A percentile compares a stretch with the other conserved stretches of the same genome.
Evolutionary conservation across 2,888 invertebrate species (phyloP).

Genomic region (Neoascia interrupta): DNA sequence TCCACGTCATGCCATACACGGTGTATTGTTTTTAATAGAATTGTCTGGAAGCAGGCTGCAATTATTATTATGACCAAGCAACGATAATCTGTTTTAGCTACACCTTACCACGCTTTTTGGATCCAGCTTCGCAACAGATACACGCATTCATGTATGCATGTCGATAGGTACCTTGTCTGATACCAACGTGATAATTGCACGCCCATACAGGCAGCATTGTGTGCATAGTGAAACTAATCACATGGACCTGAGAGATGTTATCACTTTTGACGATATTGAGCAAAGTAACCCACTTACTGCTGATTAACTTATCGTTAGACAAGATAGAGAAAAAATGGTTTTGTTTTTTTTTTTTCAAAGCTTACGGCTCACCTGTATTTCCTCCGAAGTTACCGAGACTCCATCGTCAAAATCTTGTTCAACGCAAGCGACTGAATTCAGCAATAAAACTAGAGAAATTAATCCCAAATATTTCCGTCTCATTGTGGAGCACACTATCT

Average conservation of each 20-base stretch:
- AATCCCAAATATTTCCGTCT: slow-evolving; percentile 56
- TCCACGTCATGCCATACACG: no score
- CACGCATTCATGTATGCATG: background rate
- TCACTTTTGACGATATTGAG: slow-evolving; percentile 16
- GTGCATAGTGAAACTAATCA: background rate
- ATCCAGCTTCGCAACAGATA: background rate
- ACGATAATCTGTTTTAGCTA: background rate
- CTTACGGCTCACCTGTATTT: slow-evolving; percentile 56
- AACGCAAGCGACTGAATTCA: slow-evolving; percentile 42
- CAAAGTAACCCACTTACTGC: slow-evolving; percentile 20
- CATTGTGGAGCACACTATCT: slow-evolving; percentile 44
- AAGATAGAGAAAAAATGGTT: no score
- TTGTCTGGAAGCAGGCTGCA: slow-evolving; percentile 20
- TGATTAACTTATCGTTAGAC: no score
- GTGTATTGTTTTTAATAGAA: no score
- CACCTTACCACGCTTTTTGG: background rate
- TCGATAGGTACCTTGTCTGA: background rate
- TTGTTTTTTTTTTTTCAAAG: no score
- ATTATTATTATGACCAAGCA: slow-evolving; percentile 8
- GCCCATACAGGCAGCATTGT: background rate
- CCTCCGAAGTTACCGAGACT: slow-evolving; percentile 51
- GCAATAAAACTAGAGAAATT: slow-evolving; percentile 42
- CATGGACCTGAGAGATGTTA: slow-evolving; percentile 20
- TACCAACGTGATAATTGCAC: no score
- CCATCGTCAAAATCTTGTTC: slow-evolving; percentile 57